Conservation (phyloP, 1,140 invertebrate species). For the Papilio xuthus region DNA sequence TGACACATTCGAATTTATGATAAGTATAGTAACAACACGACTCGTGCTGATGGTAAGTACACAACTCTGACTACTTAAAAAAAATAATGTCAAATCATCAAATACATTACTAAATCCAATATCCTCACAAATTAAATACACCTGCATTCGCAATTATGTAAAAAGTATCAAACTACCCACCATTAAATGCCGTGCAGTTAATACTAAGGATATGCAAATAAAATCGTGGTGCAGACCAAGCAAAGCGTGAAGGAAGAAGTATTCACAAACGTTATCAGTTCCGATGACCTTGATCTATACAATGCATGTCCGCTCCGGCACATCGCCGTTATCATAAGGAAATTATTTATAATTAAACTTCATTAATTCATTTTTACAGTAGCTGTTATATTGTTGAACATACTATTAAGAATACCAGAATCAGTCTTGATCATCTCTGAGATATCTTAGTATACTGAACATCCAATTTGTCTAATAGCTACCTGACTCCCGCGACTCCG, state of each 20-base stretch:
- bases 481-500: too few species aligned
- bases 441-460: background rate
- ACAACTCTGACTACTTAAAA: too few species aligned
- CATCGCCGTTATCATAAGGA: constrained; percentile 10
- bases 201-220: background rate
- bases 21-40: too few species aligned
- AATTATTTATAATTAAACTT: constrained; percentile 18
- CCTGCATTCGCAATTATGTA: background rate
- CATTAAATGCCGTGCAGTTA: background rate
- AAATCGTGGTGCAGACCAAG: background rate
- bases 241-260: constrained; percentile 8
- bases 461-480: background rate
- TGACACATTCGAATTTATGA: too few species aligned
- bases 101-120: background rate
- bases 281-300: constrained; percentile 15
- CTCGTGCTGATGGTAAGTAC: too few species aligned
- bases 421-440: background rate
- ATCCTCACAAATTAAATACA: background rate
- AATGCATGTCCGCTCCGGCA: constrained; percentile 1
- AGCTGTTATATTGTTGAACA: background rate
- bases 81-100: too few species aligned
- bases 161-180: background rate
- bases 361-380: constrained; percentile 12
- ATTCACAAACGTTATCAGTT: constrained; percentile 18
- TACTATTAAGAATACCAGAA: background rate